These are phyloP conservation scores for Colletes gigas DNA, from an alignment of 1,140 invertebrate species.

Conservation along the genomic window DNA sequence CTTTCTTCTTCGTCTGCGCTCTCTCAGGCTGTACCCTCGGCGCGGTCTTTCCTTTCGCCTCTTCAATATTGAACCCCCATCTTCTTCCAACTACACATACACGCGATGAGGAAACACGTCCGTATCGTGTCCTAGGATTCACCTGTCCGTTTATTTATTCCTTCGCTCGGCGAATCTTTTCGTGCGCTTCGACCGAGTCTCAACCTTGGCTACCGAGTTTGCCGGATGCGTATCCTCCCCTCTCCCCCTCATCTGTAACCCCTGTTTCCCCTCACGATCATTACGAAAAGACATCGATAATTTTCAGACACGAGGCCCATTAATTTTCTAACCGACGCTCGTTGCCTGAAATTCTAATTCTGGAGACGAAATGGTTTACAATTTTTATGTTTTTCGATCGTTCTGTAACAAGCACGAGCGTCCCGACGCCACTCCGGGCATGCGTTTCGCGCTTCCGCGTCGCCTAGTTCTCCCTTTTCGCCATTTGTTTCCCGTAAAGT, in stretches of 20 bases:
- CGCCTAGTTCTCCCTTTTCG: no score
- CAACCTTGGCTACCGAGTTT: constrained; percentile 28
- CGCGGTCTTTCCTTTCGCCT: neutral
- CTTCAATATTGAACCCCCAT: constrained; percentile 22
- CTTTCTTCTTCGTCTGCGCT: neutral
- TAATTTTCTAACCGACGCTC: constrained; percentile 10
- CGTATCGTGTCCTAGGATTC: constrained; percentile 16
- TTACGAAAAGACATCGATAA: constrained; percentile 33
- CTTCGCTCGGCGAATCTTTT: constrained; percentile 20
- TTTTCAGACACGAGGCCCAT: constrained; percentile 9
- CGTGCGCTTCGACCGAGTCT: neutral
- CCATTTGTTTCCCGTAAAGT: neutral
- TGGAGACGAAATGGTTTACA: neutral
- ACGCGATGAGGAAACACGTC: neutral
- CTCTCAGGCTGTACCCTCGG: constrained; percentile 16
- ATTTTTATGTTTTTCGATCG: neutral
- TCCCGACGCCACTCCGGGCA: neutral
- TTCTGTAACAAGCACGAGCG: neutral
- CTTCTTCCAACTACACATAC: no score
- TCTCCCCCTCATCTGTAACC: no score
- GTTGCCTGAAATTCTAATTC: neutral
- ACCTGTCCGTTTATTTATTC: constrained; percentile 60
- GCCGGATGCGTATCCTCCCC: neutral
- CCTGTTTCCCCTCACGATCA: constrained; percentile 15
- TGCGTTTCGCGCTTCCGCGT: neutral